Evolutionary conservation across 2,888 invertebrate species (phyloP).

Genomic region (Seira musarum): DNA sequence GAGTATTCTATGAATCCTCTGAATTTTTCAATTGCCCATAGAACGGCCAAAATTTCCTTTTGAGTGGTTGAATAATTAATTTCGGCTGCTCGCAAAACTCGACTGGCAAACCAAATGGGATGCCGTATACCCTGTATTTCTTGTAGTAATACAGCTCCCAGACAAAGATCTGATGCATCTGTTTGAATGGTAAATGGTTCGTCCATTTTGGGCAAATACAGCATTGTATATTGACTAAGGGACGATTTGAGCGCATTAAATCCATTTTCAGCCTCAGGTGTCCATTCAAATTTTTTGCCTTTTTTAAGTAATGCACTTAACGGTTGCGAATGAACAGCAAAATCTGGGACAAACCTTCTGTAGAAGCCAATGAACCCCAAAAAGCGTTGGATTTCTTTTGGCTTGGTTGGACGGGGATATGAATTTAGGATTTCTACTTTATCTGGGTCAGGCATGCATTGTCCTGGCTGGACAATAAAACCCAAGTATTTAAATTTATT

Average conservation of each 20-base stretch:
- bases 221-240: conserved; percentile 55
- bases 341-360: conserved; percentile 50
- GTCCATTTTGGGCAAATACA: conserved; percentile 67
- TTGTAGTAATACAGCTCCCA: conserved; percentile 69
- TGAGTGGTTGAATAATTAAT: conserved; percentile 57
- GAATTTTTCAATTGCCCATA: conserved; percentile 67
- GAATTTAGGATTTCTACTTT: conserved; percentile 65
- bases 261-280: conserved; percentile 21
- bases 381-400: conserved; percentile 46
- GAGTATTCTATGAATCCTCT: conserved; percentile 64
- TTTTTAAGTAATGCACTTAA: conserved; percentile 48
- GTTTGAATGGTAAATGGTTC: conserved; percentile 65
- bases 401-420: conserved; percentile 50
- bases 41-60: conserved; percentile 65
- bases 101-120: conserved; percentile 68
- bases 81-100: conserved; percentile 63
- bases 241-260: conserved; percentile 36
- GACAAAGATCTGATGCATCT: conserved; percentile 65
- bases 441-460: conserved; percentile 71
- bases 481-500: conserved; percentile 71
- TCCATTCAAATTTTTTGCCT: conserved; percentile 44
- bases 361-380: conserved; percentile 60
- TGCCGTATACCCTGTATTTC: conserved; percentile 39
- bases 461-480: conserved; percentile 71
- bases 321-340: conserved; percentile 44